phyloP scores from a whole-genome alignment of 2,797 vertebrate genomes.

The Brotula barbata region DNA sequence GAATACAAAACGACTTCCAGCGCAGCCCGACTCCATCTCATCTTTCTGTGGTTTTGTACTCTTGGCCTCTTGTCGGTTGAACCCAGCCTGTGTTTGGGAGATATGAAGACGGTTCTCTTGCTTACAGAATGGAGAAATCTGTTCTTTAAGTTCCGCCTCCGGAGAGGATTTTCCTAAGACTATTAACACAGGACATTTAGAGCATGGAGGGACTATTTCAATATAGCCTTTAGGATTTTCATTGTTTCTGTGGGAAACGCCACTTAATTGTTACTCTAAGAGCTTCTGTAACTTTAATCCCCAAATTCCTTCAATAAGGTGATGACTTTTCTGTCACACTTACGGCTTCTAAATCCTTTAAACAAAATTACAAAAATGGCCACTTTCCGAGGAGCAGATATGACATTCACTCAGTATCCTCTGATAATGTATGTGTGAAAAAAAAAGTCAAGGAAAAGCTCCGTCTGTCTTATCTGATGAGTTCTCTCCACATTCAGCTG shows the following conservation, averaged over 20 bases:
- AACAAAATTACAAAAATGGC: conserved; percentile 12
- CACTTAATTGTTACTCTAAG: too few relatives aligned
- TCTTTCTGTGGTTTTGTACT: conserved; percentile 29
- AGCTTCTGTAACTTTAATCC: conserved; percentile 19
- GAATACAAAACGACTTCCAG: conserved; percentile 46
- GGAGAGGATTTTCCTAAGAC: conserved; percentile 42
- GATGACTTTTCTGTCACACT: conserved; percentile 26
- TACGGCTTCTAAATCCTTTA: conserved; percentile 16
- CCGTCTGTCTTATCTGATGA: too few relatives aligned
- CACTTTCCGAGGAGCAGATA: conserved; percentile 30
- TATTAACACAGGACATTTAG: not conserved
- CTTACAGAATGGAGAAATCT: conserved; percentile 34
- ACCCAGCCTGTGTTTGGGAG: conserved; percentile 47
- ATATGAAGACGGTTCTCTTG: conserved; percentile 43
- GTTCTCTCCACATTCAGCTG: too few relatives aligned
- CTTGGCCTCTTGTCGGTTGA: conserved; percentile 34
- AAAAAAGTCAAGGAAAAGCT: too few relatives aligned
- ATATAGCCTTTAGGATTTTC: conserved; percentile 22
- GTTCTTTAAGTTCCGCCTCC: conserved; percentile 30
- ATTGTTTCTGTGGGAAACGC: conserved; percentile 11
- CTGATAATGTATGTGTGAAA: too few relatives aligned
- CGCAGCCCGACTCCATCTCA: conserved; percentile 32
- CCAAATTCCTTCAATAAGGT: conserved; percentile 24
- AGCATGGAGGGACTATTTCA: not conserved
- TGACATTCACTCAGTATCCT: conserved; percentile 21